Base-by-base conservation (phyloP, 2,797 vertebrate species). In the Sebastes flavidus region DNA sequence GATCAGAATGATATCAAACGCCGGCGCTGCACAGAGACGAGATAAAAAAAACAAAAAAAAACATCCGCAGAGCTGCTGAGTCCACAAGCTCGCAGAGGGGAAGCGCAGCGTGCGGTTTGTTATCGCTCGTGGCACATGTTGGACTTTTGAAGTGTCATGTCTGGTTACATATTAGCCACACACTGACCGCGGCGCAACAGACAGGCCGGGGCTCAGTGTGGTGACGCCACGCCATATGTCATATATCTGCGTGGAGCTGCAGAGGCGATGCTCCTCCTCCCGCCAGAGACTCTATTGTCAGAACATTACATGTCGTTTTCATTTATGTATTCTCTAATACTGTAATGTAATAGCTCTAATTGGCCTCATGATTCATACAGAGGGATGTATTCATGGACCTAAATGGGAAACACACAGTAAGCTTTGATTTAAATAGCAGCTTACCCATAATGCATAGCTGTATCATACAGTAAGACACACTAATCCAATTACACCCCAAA, bases 111-210 rank as follows among this genome's bases (percentile, higher is more conserved):
- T 38, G 65, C 4, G 5, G 25, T 81, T 74, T 65, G 72, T 85
- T 72, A 70, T 88, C 14, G 80, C 77, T 75, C 9, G 80, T 78
- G 78, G 83, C 86, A 76, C 85, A 77, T 18, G 72, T 67, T 56
- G 74, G 77, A 86, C 83, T 84, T 84, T 80, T 90, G 46, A 82
- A 75, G 76, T 80, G 72, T 80, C 80, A 75, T 38, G 76, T 78
- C 80, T 86, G 27, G 77, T 78, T 84, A 82, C 68, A 56, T 63
- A 29, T 76, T 77, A 75, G 74, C 70, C 52, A 11, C 85, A 88
- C 65, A 72, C 63, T 81, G 81, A 75, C 74, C 77, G 12, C 52
- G 11, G 71, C 7, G 34, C 36, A 20, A 49, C 73, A 80, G 79
- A 76, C 72, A 63, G 83, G 78, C 70, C 65, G 10, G 77, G 16